These are phyloP conservation scores for western clawed frog (Xenopus tropicalis) DNA, from an alignment of 2,113 vertebrate species.

Conservation along the genomic window UCB_Xtro_10.0 CM004449.2:107469501-107470000, in stretches of 20 bases:
- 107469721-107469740: constrained; percentile 68
- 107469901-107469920: constrained; percentile 62
- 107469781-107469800: constrained; percentile 74
- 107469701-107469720: constrained; percentile 74
- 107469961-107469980: constrained; percentile 70
- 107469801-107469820: constrained; percentile 77
- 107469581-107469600: constrained; percentile 86
- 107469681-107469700: constrained; percentile 71
- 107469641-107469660: constrained; percentile 84
- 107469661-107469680: constrained; percentile 84
- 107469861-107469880: constrained; percentile 65
- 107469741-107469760: constrained; percentile 55
- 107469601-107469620: constrained; percentile 84
- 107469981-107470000: constrained; percentile 64
- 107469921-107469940: constrained; percentile 57
- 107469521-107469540: constrained; percentile 89
- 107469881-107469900: constrained; percentile 45
- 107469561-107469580: constrained; percentile 85
- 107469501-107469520: constrained; percentile 89
- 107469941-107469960: constrained; percentile 72
- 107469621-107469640: constrained; percentile 86
- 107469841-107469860: constrained; percentile 83
- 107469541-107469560: constrained; percentile 86
- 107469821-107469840: constrained; percentile 86
- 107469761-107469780: constrained; percentile 63